phyloP scores from a whole-genome alignment of 2,113 vertebrate genomes.

The Ascaphus truei region DNA sequence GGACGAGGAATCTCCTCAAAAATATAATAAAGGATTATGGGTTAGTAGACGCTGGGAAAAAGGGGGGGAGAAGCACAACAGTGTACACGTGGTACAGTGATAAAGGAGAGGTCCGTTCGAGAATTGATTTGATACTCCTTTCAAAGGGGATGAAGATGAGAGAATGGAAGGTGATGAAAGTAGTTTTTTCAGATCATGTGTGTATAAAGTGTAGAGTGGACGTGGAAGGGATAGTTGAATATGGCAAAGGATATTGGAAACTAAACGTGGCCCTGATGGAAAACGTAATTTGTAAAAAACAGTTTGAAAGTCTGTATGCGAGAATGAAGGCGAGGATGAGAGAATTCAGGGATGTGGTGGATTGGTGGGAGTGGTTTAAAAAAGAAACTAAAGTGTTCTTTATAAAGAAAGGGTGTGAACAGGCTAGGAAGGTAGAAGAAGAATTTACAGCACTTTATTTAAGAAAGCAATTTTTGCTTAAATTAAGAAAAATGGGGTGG shows the following conservation, averaged over 20 bases:
- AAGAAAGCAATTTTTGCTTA: too few species aligned
- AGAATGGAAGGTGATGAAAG: too few species aligned
- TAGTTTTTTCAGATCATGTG: too few species aligned
- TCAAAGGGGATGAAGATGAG: accelerated
- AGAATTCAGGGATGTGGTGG: neutral
- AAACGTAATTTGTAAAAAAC: neutral
- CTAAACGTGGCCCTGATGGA: neutral
- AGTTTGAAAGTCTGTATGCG: neutral
- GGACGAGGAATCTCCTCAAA: neutral
- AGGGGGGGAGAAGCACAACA: too few species aligned
- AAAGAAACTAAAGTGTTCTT: too few species aligned
- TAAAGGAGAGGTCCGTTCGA: neutral
- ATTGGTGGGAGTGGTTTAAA: neutral
- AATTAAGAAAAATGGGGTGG: too few species aligned
- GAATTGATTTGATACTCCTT: neutral
- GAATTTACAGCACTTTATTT: too few species aligned
- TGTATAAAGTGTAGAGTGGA: too few species aligned
- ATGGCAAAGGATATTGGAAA: neutral
- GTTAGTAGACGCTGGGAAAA: neutral
- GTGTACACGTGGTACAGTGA: neutral
- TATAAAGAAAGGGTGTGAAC: neutral
- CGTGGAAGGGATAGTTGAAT: neutral
- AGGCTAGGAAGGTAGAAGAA: neutral
- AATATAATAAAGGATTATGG: neutral
- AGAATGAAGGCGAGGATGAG: neutral